Conservation (phyloP, 1,140 invertebrate species). For the Drosophila sturtevanti region DNA sequence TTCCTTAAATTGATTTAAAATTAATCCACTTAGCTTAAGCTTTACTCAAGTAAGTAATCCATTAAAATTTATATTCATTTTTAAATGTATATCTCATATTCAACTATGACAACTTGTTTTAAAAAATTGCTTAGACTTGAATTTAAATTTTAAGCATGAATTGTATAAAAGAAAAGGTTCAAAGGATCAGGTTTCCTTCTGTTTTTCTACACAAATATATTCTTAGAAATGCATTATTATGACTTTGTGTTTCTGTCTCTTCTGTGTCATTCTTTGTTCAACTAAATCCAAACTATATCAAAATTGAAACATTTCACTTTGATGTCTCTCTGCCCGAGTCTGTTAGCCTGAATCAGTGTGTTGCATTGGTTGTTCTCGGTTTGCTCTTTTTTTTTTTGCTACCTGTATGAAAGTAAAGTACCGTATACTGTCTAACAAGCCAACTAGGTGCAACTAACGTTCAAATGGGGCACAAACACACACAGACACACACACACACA, state of each 20-base stretch:
- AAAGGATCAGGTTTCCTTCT: no score
- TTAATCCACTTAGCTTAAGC: no score
- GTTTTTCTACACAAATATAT: no score
- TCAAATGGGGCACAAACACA: constrained; percentile 60
- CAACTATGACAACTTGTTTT: no score
- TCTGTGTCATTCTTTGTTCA: neutral
- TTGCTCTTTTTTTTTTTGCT: constrained; percentile 11
- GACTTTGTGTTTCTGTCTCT: neutral
- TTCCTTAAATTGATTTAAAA: no score
- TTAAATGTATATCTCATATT: no score
- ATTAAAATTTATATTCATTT: no score
- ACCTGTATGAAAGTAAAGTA: constrained; percentile 53
- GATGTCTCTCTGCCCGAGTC: constrained; percentile 4
- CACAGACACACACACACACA: constrained; percentile 25
- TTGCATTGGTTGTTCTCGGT: constrained; percentile 17
- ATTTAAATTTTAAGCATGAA: no score
- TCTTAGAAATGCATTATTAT: neutral
- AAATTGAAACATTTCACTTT: constrained; percentile 54
- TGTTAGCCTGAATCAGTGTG: neutral
- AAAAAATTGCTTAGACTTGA: no score
- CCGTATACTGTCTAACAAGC: constrained; percentile 73
- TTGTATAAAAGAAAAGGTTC: no score
- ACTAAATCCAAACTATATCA: constrained; percentile 21
- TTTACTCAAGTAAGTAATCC: no score
- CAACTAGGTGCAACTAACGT: constrained; percentile 70